These are phyloP conservation scores for Connochaetes taurinus DNA, from an alignment of 2,113 vertebrate genomes.

Conservation along the genomic window DNA sequence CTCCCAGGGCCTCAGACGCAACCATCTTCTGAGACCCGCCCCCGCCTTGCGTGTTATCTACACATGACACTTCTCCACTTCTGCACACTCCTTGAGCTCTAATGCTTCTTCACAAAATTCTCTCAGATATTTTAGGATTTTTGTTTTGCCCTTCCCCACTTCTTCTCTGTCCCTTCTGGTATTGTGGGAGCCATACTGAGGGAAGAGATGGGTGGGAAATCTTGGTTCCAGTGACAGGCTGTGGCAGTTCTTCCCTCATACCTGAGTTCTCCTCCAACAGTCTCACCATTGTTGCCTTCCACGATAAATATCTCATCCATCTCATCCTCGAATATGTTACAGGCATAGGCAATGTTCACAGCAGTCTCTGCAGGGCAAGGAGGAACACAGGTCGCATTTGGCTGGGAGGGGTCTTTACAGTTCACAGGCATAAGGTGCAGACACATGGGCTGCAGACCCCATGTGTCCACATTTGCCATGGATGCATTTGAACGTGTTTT, in stretches of 20 bases:
- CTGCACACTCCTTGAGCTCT: not conserved
- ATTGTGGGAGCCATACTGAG: not conserved
- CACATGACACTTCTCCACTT: not conserved
- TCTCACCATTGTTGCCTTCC: slow-evolving; percentile 80
- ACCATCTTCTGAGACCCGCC: not conserved
- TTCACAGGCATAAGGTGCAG: not conserved
- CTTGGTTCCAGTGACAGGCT: not conserved
- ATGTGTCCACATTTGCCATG: not conserved
- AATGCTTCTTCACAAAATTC: not conserved
- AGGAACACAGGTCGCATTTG: not conserved
- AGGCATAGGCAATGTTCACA: slow-evolving; percentile 93
- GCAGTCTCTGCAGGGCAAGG: slow-evolving; percentile 86
- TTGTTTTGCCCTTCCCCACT: not conserved
- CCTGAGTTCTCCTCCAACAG: slow-evolving; percentile 85
- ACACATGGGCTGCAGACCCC: not conserved
- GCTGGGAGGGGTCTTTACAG: not conserved
- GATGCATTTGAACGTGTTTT: not conserved
- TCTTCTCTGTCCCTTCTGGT: not conserved
- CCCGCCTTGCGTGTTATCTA: not conserved
- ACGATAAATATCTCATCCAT: slow-evolving; percentile 90
- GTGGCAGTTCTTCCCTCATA: slow-evolving; percentile 53
- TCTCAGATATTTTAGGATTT: not conserved
- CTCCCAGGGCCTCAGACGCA: no score
- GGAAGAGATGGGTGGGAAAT: not conserved
- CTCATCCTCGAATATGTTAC: slow-evolving; percentile 90